A percentile compares a stretch with the other conserved stretches of the same genome.
These are phyloP conservation scores for Hymenochirus boettgeri DNA, from an alignment of 2,113 vertebrate species.

Conservation along the genomic window DNA sequence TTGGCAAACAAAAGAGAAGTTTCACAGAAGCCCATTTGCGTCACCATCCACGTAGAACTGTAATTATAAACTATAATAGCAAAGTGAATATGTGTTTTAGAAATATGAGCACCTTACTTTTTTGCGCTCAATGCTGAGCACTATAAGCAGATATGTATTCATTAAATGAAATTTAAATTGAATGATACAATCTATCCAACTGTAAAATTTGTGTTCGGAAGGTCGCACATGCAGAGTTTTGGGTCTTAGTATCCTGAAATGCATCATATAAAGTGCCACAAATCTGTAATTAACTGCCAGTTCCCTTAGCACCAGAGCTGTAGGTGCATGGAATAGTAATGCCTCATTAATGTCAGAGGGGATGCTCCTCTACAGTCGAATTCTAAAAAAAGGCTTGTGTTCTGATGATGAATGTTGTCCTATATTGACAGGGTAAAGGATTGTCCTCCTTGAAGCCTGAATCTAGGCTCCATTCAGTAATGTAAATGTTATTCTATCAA, in stretches of 20 bases:
- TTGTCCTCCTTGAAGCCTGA: constrained; percentile 34
- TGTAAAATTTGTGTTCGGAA: constrained; percentile 8
- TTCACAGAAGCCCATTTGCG: too few species aligned
- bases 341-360: constrained; percentile 40
- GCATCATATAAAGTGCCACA: constrained; percentile 39
- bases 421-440: constrained; percentile 40
- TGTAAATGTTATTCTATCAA: constrained; percentile 43
- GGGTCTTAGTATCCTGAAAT: constrained; percentile 36
- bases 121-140: neutral
- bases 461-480: constrained; percentile 24
- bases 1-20: too few species aligned
- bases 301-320: constrained; percentile 33
- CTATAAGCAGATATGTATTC: neutral
- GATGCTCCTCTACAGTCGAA: constrained; percentile 35
- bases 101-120: neutral
- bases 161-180: constrained; percentile 17
- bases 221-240: constrained; percentile 30
- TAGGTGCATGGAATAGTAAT: constrained; percentile 38
- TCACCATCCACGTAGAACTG: neutral
- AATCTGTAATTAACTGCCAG: constrained; percentile 39
- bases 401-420: constrained; percentile 39
- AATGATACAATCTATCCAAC: constrained; percentile 26
- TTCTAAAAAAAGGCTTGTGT: constrained; percentile 39
- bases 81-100: neutral
- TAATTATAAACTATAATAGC: neutral